phyloP scores from a whole-genome alignment of 2,888 invertebrate genomes.

The Caenorhabditis wallacei region DNA sequence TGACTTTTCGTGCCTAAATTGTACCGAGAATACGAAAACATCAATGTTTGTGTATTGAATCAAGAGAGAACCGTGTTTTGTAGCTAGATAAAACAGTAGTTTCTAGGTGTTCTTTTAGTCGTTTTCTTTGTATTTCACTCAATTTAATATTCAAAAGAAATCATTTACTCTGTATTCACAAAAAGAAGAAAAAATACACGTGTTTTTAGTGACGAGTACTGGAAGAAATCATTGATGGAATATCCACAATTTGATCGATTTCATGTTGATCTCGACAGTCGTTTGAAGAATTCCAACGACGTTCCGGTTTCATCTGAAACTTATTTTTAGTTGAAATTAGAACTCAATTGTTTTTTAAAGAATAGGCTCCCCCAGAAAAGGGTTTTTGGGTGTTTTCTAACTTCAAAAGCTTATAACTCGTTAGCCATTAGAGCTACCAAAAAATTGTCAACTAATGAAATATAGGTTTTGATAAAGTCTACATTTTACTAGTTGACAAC shows the following conservation, averaged over 20 bases:
- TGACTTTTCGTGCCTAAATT: neutral
- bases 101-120: neutral
- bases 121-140: no score
- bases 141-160: neutral
- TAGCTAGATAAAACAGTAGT: neutral
- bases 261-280: constrained; percentile 54
- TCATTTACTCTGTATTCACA: neutral
- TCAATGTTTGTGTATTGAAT: neutral
- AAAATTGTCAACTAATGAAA: no score
- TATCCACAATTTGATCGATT: constrained; percentile 52
- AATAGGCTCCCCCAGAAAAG: no score
- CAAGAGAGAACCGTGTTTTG: neutral
- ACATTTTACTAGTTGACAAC: no score
- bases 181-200: constrained; percentile 10
- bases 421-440: no score
- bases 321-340: neutral
- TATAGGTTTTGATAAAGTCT: no score
- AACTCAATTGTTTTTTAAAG: no score
- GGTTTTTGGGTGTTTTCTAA: no score
- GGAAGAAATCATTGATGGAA: constrained; percentile 6
- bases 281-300: constrained; percentile 60
- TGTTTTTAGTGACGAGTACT: constrained; percentile 13
- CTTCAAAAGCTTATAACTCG: no score
- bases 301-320: constrained; percentile 52
- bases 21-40: neutral